Percentiles rank a stretch among this genome's conserved stretches.
These are phyloP conservation scores for Bos indicus DNA, from an alignment of 2,113 vertebrate genomes.

Conservation along the genomic window DNA sequence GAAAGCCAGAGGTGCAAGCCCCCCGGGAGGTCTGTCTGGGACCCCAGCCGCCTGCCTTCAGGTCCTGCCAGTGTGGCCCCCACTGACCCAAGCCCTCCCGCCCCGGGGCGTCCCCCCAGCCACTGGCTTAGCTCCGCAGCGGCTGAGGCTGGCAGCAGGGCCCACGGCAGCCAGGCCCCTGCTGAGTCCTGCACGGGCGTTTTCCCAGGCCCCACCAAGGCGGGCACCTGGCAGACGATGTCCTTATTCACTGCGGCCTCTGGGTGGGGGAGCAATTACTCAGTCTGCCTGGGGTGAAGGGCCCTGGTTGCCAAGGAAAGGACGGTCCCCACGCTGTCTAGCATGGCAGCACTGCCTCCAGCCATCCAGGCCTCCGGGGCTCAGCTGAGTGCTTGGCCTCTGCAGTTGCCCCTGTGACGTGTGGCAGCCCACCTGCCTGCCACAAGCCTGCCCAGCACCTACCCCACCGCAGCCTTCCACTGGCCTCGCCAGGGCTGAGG, in stretches of 20 bases:
- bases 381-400: fast-evolving
- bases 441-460: neutral
- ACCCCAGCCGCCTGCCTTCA: fast-evolving
- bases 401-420: fast-evolving
- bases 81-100: neutral
- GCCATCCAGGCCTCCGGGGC: neutral
- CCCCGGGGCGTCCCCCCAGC: fast-evolving
- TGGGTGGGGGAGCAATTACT: neutral
- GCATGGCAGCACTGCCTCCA: neutral
- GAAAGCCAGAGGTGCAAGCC: neutral
- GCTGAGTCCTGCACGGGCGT: fast-evolving
- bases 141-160: neutral
- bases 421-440: neutral
- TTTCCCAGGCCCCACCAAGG: neutral
- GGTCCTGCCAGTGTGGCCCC: neutral
- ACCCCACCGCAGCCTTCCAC: too few relatives aligned
- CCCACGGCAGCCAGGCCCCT: fast-evolving
- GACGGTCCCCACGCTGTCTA: fast-evolving
- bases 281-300: neutral
- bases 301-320: fast-evolving
- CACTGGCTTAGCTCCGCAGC: fast-evolving
- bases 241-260: neutral
- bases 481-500: neutral
- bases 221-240: neutral
- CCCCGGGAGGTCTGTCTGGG: fast-evolving